Evolutionary conservation across 2,797 vertebrate genomes (phyloP), one percentile per base, ranked within the genome.

Genomic region (Echiichthys vipera): DNA sequence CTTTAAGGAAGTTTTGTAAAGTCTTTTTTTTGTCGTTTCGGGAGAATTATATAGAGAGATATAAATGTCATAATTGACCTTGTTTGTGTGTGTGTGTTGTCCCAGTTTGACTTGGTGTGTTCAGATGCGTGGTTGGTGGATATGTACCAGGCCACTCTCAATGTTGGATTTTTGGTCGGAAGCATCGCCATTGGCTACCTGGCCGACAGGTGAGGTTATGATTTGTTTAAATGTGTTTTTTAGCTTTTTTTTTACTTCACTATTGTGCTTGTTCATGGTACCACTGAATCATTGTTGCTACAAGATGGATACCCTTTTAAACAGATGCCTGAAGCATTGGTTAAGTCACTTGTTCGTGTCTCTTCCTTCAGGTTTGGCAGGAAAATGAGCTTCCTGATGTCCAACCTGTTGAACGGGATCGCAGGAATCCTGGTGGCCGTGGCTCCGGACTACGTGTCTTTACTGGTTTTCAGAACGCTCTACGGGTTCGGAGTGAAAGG

Each of bases 21-120:
- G 13, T 36, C 18, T 18, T 8, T 29, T 3, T 49, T 27, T 17
- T 50, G 42, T 49, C 3, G 18, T 29, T 57, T 47, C 17, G 30
- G 1, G 9, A 25, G 13, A 5, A 10, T n/a, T 9, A 14, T 4
- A 2, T 18, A 17, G 1, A n/a, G 2, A 37, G 1, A 13, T n/a
- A 37, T 29, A 1, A 7, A 43, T 29, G 8, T n/a, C 20, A 0
- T 24, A 39, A 39, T 10, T 20, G 17, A 36, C 34, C 13, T 4
- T 24, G 3, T 58, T 25, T 58, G 9, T 78, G 12, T 59, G 12
- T 59, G 36, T 62, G 14, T 56, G 34, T 50, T 20, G 34, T 88
- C 49, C 17, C 91, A 99, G 98, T 99, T 97, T 74, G 90, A 98
- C 82, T 94, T 99, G 46, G 96, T 99, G 80, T 99, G 98, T 10